phyloP scores from a whole-genome alignment of 2,113 vertebrate genomes.

The Serinus canaria region DNA sequence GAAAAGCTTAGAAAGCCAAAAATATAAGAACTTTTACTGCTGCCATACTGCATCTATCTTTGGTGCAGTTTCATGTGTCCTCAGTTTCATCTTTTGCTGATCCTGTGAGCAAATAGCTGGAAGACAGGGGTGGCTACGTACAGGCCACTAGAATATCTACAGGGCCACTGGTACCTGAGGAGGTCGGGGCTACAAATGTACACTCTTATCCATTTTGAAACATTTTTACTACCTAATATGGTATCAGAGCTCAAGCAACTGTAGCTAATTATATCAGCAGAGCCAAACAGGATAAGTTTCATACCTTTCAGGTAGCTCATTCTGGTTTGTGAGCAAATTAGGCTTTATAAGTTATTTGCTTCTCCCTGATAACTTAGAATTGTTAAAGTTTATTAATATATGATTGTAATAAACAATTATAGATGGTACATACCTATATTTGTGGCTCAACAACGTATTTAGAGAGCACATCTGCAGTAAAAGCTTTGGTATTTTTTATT shows the following conservation, averaged over 20 bases:
- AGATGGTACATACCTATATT: not conserved
- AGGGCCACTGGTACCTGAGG: fast-evolving
- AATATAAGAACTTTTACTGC: not conserved
- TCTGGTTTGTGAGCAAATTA: not conserved
- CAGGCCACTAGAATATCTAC: not conserved
- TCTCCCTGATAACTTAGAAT: not conserved
- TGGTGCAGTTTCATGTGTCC: not conserved
- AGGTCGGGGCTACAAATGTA: not conserved
- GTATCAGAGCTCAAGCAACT: not conserved
- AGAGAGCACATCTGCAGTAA: not conserved
- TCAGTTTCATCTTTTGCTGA: not conserved
- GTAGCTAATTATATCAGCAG: not conserved
- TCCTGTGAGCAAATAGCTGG: not conserved
- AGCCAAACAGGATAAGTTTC: not conserved
- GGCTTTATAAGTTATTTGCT: not conserved
- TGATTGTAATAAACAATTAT: not conserved
- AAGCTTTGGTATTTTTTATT: not conserved
- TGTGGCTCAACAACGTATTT: not conserved
- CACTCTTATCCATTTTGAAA: not conserved
- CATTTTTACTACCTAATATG: not conserved
- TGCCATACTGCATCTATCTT: not conserved
- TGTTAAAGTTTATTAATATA: not conserved
- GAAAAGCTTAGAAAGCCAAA: not conserved
- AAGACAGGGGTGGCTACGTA: not conserved
- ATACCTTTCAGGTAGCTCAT: not conserved